Evolutionary conservation across 2,888 invertebrate species (phyloP).

Genomic region (Lingula anatina): DNA sequence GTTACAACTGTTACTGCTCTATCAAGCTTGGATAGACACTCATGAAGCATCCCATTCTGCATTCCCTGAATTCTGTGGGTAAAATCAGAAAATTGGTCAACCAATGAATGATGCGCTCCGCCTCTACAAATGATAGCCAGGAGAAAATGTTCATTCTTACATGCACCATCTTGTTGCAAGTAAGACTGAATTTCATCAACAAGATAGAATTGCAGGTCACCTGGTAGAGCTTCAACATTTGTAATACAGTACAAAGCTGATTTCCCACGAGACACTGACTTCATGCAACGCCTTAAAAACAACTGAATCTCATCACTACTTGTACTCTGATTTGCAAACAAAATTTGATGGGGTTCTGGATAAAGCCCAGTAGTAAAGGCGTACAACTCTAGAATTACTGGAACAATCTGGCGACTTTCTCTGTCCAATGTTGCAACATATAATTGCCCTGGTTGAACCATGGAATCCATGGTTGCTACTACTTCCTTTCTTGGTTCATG

Average conservation of each 20-base stretch:
- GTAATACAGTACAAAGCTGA: conserved; percentile 21
- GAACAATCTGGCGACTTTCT: conserved; percentile 14
- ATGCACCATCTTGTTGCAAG: background rate
- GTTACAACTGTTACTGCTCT: conserved; percentile 1
- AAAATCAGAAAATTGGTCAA: conserved; percentile 10
- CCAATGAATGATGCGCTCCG: conserved; percentile 16
- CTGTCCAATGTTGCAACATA: conserved; percentile 15
- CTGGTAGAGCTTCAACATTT: conserved; percentile 18
- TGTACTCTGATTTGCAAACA: conserved; percentile 19
- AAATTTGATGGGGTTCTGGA: conserved; percentile 19
- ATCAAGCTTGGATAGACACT: conserved; percentile 1
- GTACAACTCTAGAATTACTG: conserved; percentile 18
- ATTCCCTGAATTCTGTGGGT: conserved; percentile 2
- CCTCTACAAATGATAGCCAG: conserved; percentile 22
- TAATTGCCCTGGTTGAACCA: too few relatives aligned
- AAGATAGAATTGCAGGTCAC: conserved; percentile 18
- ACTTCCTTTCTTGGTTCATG: conserved; percentile 5
- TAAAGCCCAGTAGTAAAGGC: conserved; percentile 14
- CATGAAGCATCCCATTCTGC: conserved; percentile 1
- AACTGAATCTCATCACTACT: conserved; percentile 18
- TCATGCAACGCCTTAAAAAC: conserved; percentile 11
- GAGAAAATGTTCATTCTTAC: too few relatives aligned
- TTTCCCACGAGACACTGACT: background rate
- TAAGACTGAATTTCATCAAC: conserved; percentile 11
- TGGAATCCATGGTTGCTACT: too few relatives aligned